phyloP scores from a whole-genome alignment of 1,140 invertebrate genomes.

The Apis cerana region DNA sequence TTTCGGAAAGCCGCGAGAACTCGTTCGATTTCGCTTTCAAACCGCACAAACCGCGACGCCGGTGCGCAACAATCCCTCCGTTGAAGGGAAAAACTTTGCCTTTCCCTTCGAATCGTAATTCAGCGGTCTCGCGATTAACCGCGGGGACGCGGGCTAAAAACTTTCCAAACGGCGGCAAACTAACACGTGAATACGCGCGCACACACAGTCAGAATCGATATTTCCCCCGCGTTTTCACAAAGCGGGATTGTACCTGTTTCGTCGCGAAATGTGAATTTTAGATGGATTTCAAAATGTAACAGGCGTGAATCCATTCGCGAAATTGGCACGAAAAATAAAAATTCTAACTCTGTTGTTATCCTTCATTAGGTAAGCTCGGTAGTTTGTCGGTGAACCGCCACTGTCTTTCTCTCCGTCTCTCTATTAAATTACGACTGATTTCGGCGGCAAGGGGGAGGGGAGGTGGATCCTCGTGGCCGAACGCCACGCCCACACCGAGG shows the following conservation, averaged over 20 bases:
- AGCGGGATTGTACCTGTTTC: background rate
- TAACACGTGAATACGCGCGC: too few species aligned
- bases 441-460: too few species aligned
- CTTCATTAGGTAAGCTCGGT: too few species aligned
- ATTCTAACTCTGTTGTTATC: too few species aligned
- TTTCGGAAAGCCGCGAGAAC: background rate
- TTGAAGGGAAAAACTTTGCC: background rate
- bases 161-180: background rate
- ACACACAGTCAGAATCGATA: background rate
- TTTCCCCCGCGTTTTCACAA: background rate
- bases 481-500: background rate
- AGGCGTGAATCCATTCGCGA: too few species aligned
- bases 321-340: too few species aligned
- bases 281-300: background rate
- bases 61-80: background rate
- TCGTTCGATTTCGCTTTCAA: conserved; percentile 7
- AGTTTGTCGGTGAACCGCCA: too few species aligned
- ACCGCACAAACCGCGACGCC: background rate
- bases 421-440: too few species aligned
- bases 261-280: background rate
- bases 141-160: background rate
- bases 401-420: too few species aligned
- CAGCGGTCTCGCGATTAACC: conserved; percentile 14
- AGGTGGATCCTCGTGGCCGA: too few species aligned
- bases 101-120: conserved; percentile 4